phyloP scores from a whole-genome alignment of 2,113 vertebrate genomes.

The Ceyx cyanopectus region DNA sequence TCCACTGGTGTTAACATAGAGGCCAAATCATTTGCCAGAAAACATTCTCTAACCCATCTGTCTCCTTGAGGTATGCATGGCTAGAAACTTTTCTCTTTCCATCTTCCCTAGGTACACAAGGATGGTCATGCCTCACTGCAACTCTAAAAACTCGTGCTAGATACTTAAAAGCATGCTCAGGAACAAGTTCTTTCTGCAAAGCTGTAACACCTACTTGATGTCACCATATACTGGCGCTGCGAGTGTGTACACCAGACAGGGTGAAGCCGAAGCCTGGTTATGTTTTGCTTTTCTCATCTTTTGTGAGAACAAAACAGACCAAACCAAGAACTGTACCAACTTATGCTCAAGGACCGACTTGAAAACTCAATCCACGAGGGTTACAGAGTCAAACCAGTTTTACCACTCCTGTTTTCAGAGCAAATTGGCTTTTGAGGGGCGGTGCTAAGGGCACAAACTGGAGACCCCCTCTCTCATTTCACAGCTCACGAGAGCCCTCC shows the following conservation, averaged over 20 bases:
- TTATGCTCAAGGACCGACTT: background rate
- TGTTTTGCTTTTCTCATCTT: background rate
- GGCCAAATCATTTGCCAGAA: background rate
- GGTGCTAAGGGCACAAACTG: background rate
- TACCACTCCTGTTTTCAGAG: background rate
- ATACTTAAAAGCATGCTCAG: background rate
- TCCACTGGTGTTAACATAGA: background rate
- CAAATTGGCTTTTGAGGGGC: background rate
- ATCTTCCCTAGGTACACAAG: background rate
- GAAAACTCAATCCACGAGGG: background rate
- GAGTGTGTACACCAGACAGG: background rate
- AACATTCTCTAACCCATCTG: background rate
- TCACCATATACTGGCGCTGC: background rate
- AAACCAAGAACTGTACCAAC: background rate
- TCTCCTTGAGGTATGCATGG: background rate
- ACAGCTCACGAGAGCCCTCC: constrained; percentile 2
- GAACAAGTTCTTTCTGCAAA: background rate
- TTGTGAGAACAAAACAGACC: background rate
- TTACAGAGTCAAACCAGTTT: background rate
- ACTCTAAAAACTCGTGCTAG: background rate
- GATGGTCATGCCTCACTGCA: background rate
- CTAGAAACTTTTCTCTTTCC: background rate
- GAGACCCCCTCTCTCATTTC: background rate
- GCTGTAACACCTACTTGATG: background rate
- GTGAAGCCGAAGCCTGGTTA: background rate